Base-by-base conservation (phyloP, 2,113 vertebrate genomes). In the Pangasianodon hypophthalmus region DNA sequence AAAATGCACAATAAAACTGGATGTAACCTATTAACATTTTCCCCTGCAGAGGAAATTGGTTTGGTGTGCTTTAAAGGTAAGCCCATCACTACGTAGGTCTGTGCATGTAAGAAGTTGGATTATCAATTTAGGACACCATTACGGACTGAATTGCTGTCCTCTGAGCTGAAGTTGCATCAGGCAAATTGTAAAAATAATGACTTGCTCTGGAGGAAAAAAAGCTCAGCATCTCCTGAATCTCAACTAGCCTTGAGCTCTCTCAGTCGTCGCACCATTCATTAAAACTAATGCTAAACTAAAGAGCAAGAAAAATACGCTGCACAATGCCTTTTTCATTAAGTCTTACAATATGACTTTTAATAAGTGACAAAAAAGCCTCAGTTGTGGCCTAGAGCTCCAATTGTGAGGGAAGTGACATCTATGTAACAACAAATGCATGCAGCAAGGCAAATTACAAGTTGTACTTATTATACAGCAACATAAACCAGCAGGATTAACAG, bases 81-180 rank as follows among this genome's bases (percentile, higher is more conserved):
- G 26, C 52, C 67, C 80, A 87, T 88, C 64, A 80, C 81, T 67
- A 6, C 24, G 81, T 21, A 46, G 88, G 50, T 67, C 79, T 87
- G 69, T 37, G 21, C 60, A 84, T 64, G 19, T 37, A 88, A 67
- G 80, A 69, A n/a, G 83, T 52, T n/a, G 19, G 71, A 52, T 75
- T 56, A 83, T 69, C 64, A 81, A 67, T 88, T 90, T 87, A 26
- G 62, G 88, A 87, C 87, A 21, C 64, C 86, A 86, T 83, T 80
- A 88, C 29, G 29, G 79, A 89, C 81, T 11, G 77, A 67, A 92
- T 96, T 96, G 83, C 95, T 80, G 58, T 88, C 67, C 91, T 91
- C 88, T 89, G 91, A 93, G 92, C 85, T 69, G 67, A 48, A 81
- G 91, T 95, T 96, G 94, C 95, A 93, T 96, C 95, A 96, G 90